Evolutionary conservation across 1,140 invertebrate species (phyloP), one percentile per base, ranked within the genome.

Genomic region (Drosophila fuyamai): DNA sequence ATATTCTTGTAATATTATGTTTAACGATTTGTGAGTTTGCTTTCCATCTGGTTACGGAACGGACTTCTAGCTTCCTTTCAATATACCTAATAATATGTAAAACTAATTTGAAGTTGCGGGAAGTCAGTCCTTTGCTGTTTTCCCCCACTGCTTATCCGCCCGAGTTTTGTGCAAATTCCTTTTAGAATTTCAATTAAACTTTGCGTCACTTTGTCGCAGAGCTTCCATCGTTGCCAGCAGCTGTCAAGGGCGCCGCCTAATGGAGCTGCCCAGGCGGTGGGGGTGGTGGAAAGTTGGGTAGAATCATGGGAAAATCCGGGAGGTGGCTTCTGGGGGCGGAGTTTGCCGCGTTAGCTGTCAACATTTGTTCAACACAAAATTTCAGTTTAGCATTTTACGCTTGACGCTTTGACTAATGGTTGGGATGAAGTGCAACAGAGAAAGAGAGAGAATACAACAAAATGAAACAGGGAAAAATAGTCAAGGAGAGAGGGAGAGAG

Each of bases 351-450:
- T 68, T 71, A 58, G 63, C 83, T 86, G 83, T 88, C 83, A 86
- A 86, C 83, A 86, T 86, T 86, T 79, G 79, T 86, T 83, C 55
- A 86, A 86, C 83, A 86, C 79, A 83, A 79, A 86, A 86, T 86
- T 86, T 86, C 79, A 88, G 82, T 82, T 86, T 88, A 88, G 82
- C 75, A 86, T 86, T 86, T 86, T 88, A 88, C 83, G 82, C 83
- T 79, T 82, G 81, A 86, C 74, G 81, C 82, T 62, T 77, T 65
- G 83, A 68, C 83, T 85, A 88, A 85, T 82, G 81, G 81, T 43
- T 66, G 74, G 58, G 58, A 77, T 43, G 40, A 40, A 41, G 18
- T 40, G 13, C 41, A 27, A 35, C 43, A 23, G 44, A 14, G 9
- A 29, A 27, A 16, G 32, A n/a, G 14, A 29, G 36, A 8, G 46